Conservation (phyloP, 2,797 vertebrate genomes). For the Chelonia mydas region DNA sequence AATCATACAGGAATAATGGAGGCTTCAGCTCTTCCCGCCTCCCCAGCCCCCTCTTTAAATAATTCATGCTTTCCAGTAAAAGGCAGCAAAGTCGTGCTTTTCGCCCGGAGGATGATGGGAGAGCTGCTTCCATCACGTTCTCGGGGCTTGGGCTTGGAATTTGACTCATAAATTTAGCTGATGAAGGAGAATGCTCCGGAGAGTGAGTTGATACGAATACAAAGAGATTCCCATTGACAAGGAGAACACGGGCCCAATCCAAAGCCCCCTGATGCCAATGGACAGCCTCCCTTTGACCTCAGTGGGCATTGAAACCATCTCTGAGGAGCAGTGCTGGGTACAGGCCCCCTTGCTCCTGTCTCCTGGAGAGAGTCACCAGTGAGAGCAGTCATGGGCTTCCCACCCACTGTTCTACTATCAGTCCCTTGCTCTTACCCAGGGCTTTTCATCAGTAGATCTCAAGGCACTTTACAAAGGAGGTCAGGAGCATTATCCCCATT, state of each 20-base stretch:
- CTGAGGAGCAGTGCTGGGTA: background rate
- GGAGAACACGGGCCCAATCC: background rate
- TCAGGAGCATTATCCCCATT: background rate
- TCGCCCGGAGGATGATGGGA: background rate
- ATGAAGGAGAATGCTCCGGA: background rate
- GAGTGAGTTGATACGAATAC: background rate
- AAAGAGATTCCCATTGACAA: background rate
- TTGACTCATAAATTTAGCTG: constrained; percentile 2
- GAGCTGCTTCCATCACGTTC: background rate
- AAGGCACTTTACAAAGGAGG: background rate
- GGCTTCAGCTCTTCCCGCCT: background rate
- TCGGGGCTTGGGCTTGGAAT: background rate
- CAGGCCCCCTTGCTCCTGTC: background rate
- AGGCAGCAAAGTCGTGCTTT: background rate
- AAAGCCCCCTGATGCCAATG: background rate
- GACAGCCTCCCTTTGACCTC: background rate
- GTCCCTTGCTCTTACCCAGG: background rate
- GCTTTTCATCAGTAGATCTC: background rate
- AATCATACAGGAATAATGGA: constrained; percentile 79
- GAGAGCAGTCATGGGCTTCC: background rate
- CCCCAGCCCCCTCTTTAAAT: constrained; percentile 60
- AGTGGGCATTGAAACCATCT: background rate
- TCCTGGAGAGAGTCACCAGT: no score
- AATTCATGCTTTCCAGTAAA: constrained; percentile 83
- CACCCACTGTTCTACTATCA: background rate